phyloP scores from a whole-genome alignment of 2,797 vertebrate genomes.

The Hemibagrus guttatus region DNA sequence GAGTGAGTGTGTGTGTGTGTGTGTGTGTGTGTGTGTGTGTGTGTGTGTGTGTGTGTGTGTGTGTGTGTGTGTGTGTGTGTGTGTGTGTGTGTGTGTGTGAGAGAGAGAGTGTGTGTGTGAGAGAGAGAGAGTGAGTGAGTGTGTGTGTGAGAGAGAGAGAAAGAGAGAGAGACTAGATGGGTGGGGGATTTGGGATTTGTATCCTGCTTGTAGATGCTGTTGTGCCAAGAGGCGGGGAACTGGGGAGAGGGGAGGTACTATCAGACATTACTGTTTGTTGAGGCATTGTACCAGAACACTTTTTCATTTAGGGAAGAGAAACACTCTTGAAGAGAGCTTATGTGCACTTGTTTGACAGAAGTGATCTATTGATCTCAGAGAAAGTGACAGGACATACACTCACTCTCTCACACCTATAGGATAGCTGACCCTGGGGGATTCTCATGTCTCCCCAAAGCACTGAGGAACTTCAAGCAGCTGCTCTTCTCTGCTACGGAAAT shows the following conservation, averaged over 20 bases:
- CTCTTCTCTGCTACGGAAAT: slow-evolving; percentile 17
- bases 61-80: not conserved
- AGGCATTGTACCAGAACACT: slow-evolving; percentile 65
- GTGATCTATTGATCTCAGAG: slow-evolving; percentile 73
- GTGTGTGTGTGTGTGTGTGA: not conserved
- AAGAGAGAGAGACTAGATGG: slow-evolving; percentile 26
- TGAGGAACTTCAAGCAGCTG: slow-evolving; percentile 36
- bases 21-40: not conserved
- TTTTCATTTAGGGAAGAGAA: slow-evolving; percentile 63
- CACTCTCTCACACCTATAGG: not conserved
- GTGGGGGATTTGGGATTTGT: slow-evolving; percentile 58
- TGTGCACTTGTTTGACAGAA: slow-evolving; percentile 68
- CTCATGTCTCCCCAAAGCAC: slow-evolving; percentile 58
- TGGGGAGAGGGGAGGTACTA: slow-evolving; percentile 58
- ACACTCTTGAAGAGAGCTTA: slow-evolving; percentile 23
- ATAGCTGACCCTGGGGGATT: slow-evolving; percentile 55
- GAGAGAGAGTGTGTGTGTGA: not conserved
- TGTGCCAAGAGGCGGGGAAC: slow-evolving; percentile 73
- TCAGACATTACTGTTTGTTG: slow-evolving; percentile 66
- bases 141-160: not conserved
- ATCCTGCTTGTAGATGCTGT: slow-evolving; percentile 70
- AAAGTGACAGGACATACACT: slow-evolving; percentile 70
- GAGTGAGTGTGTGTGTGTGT: too few relatives aligned
- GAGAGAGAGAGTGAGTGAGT: not conserved
- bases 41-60: not conserved